phyloP scores from a whole-genome alignment of 2,888 invertebrate genomes.

The Sesamia inferens region DNA sequence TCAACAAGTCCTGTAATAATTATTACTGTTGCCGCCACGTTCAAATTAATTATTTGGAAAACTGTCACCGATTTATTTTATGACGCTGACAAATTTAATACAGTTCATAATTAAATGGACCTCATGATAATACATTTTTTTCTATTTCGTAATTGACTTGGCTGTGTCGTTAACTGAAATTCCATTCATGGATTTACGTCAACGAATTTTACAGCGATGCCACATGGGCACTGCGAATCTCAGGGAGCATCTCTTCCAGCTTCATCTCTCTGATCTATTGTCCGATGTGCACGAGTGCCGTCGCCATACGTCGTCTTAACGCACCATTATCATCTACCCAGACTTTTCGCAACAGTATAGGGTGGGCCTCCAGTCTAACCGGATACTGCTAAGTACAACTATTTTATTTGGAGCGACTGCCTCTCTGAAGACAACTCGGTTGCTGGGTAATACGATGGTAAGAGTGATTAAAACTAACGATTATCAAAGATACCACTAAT shows the following conservation, averaged over 20 bases:
- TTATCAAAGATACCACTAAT: too few species aligned
- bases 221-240: not conserved
- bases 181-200: too few species aligned
- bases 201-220: conserved; percentile 7
- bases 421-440: too few species aligned
- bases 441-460: too few species aligned
- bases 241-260: not conserved
- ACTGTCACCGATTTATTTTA: conserved; percentile 20
- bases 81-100: conserved; percentile 15
- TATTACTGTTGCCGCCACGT: conserved; percentile 27
- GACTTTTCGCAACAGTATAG: too few species aligned
- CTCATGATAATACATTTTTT: not conserved
- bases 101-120: conserved; percentile 3
- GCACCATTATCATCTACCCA: not conserved
- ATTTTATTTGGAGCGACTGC: too few species aligned
- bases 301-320: not conserved
- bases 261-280: not conserved
- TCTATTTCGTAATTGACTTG: not conserved
- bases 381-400: too few species aligned
- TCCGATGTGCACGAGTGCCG: not conserved
- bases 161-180: not conserved
- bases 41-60: conserved; percentile 38
- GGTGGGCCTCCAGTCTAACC: too few species aligned
- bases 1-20: conserved; percentile 37
- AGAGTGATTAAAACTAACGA: too few species aligned